These are phyloP conservation scores for Himantopus leucocephalus DNA, from an alignment of 2,113 vertebrate genomes.

Conservation along the genomic window DNA sequence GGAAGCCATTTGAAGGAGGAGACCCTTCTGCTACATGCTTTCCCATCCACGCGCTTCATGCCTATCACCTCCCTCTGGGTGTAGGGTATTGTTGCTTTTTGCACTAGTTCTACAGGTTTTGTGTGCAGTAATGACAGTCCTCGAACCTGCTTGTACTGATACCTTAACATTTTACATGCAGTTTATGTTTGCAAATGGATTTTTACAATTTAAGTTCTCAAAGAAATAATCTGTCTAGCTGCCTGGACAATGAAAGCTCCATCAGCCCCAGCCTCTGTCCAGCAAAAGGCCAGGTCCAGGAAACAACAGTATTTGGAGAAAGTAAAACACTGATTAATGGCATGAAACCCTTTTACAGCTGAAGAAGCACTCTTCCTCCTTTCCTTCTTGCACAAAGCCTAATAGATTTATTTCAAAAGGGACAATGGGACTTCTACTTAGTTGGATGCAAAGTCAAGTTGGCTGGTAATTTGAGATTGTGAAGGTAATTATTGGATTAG, in stretches of 20 bases:
- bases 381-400: not conserved
- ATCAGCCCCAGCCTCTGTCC: not conserved
- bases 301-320: not conserved
- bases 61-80: not conserved
- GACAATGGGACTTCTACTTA: not conserved
- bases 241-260: not conserved
- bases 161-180: not conserved
- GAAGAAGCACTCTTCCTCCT: not conserved
- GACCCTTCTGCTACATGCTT: not conserved
- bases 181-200: not conserved
- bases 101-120: not conserved
- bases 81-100: not conserved
- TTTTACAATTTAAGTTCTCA: not conserved
- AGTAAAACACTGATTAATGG: not conserved
- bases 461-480: not conserved
- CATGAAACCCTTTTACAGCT: not conserved
- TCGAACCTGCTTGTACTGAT: not conserved
- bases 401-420: not conserved
- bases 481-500: not conserved
- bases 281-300: not conserved
- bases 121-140: not conserved
- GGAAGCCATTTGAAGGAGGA: not conserved
- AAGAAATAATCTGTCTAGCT: not conserved
- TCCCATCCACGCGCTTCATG: not conserved
- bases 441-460: not conserved